phyloP scores from a whole-genome alignment of 2,797 vertebrate species.

The Peromyscus melanophrys region DNA sequence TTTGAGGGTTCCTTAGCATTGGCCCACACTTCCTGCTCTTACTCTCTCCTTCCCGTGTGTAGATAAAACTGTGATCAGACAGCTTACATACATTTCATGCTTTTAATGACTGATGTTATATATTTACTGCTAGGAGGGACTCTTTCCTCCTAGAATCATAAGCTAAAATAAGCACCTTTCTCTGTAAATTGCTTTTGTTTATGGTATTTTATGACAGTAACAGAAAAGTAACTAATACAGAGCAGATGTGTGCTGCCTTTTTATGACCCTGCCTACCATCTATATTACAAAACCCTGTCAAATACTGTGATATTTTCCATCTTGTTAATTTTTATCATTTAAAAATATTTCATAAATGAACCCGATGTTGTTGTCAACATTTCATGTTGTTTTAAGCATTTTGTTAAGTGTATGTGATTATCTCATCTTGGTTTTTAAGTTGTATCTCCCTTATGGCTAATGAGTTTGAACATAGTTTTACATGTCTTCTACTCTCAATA shows the following conservation, averaged over 20 bases:
- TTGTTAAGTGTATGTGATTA: not conserved
- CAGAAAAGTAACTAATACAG: not conserved
- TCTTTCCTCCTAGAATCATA: not conserved
- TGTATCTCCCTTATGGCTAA: slow-evolving; percentile 13
- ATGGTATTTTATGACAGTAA: not conserved
- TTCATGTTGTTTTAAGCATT: slow-evolving; percentile 1
- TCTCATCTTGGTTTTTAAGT: slow-evolving; percentile 20
- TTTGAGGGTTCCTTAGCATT: not conserved
- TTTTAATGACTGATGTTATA: not conserved
- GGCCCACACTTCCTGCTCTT: not conserved
- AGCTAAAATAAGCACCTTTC: not conserved
- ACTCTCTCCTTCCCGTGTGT: not conserved
- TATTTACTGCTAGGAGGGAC: not conserved
- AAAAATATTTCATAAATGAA: slow-evolving; percentile 18
- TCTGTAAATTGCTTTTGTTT: not conserved
- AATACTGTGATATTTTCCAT: not conserved
- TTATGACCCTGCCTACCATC: not conserved
- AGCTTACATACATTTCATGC: not conserved
- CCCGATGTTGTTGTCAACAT: not conserved
- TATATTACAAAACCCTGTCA: not conserved
- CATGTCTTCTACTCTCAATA: not conserved
- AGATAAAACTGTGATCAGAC: not conserved
- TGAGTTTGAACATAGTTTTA: not conserved
- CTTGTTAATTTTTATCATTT: slow-evolving; percentile 5
- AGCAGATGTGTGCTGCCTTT: not conserved